These are phyloP conservation scores for Aphelocoma coerulescens DNA, from an alignment of 2,113 vertebrate genomes.

Conservation along the genomic window DNA sequence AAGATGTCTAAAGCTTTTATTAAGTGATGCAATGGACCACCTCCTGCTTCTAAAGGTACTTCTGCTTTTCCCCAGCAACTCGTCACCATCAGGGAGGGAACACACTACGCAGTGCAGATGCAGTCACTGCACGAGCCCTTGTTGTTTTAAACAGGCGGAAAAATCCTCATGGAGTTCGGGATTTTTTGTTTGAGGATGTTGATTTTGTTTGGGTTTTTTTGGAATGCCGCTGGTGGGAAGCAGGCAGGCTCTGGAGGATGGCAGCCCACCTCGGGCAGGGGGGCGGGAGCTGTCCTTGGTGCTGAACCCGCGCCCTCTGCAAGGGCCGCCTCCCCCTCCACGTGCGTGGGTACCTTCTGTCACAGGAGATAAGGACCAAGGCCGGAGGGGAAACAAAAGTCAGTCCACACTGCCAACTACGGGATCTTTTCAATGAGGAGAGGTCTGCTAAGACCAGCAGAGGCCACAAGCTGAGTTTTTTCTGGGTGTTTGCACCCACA, in stretches of 20 bases:
- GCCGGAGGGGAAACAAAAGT: not conserved
- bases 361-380: not conserved
- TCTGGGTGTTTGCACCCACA: not conserved
- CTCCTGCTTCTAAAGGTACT: not conserved
- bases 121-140: not conserved
- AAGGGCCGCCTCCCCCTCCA: too few species aligned
- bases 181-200: not conserved
- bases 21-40: not conserved
- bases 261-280: too few species aligned
- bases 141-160: not conserved
- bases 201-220: not conserved
- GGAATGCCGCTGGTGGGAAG: not conserved
- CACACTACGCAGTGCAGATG: too few species aligned
- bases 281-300: not conserved
- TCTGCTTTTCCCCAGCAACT: not conserved
- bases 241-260: not conserved
- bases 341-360: accelerated
- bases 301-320: not conserved
- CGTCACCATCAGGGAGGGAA: not conserved
- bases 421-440: not conserved
- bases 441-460: not conserved
- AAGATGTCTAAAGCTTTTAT: not conserved
- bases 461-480: not conserved
- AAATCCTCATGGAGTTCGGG: not conserved
- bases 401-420: not conserved